A percentile compares a stretch with the other conserved stretches of the same genome.
phyloP scores from a whole-genome alignment of 2,797 vertebrate genomes.

The Mus minutoides region DNA sequence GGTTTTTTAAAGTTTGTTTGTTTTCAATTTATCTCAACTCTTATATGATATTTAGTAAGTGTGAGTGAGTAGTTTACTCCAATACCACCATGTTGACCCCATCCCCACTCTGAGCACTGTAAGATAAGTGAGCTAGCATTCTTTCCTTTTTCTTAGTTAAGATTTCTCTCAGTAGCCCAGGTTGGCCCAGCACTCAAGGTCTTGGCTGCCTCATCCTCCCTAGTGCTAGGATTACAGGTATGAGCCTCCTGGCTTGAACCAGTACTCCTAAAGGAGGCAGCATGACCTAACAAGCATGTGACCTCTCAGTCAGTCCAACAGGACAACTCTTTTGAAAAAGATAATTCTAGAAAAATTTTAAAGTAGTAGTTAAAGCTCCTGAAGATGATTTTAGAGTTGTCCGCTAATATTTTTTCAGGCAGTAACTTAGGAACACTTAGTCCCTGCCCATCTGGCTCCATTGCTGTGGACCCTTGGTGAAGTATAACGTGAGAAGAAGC shows the following conservation, averaged over 20 bases:
- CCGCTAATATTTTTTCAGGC: background rate
- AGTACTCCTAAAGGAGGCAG: background rate
- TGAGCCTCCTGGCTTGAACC: background rate
- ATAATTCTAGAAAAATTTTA: background rate
- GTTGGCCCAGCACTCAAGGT: background rate
- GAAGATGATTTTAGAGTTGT: background rate
- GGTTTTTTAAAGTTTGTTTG: background rate
- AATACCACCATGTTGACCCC: background rate
- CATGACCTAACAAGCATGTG: background rate
- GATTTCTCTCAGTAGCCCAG: background rate
- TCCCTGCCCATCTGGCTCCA: background rate
- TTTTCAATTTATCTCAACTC: background rate
- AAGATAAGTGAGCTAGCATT: background rate
- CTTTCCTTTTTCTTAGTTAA: background rate
- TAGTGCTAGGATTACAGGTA: background rate
- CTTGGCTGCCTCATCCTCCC: background rate
- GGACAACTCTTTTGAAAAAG: background rate
- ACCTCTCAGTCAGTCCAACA: background rate
- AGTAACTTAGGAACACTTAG: background rate
- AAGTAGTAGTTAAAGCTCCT: constrained; percentile 4
- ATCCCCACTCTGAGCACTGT: background rate
- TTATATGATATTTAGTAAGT: background rate
- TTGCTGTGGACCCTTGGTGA: background rate
- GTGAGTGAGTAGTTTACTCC: background rate
- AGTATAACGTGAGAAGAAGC: background rate